Conservation (phyloP, 30 jellyfish, hydroid and myxozoan genomes). For the Cassiopea andromeda region DNA sequence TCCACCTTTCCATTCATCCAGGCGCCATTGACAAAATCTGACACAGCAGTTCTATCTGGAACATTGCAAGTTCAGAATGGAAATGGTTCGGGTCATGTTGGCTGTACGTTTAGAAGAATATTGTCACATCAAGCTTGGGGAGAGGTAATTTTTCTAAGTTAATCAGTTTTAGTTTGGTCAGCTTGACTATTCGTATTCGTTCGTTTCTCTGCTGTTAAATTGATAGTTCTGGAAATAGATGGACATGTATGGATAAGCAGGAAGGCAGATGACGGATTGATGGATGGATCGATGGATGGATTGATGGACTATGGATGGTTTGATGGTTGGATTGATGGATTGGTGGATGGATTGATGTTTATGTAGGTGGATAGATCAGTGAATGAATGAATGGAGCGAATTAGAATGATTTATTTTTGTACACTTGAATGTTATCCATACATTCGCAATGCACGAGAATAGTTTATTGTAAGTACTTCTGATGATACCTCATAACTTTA, state of each 20-base stretch:
- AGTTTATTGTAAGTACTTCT: not conserved
- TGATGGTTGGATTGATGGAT: not conserved
- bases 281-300: not conserved
- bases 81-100: slow-evolving; percentile 89
- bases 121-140: slow-evolving; percentile 93
- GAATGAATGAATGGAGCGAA: not conserved
- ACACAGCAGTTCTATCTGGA: slow-evolving; percentile 96
- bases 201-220: too few species aligned
- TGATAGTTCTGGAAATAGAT: too few species aligned
- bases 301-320: not conserved
- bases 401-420: too few species aligned
- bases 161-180: not conserved
- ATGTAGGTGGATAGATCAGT: not conserved
- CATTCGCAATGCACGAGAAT: too few species aligned
- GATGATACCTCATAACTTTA: not conserved
- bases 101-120: slow-evolving; percentile 61
- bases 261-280: not conserved
- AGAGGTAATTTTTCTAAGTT: slow-evolving; percentile 51
- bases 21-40: slow-evolving; percentile 96
- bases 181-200: too few species aligned
- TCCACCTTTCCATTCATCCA: not conserved
- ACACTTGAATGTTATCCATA: too few species aligned
- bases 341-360: not conserved
- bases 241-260: too few species aligned
- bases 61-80: slow-evolving; percentile 83